Conservation (phyloP, 2,113 vertebrate species). For the Nesogale talazaci region DNA sequence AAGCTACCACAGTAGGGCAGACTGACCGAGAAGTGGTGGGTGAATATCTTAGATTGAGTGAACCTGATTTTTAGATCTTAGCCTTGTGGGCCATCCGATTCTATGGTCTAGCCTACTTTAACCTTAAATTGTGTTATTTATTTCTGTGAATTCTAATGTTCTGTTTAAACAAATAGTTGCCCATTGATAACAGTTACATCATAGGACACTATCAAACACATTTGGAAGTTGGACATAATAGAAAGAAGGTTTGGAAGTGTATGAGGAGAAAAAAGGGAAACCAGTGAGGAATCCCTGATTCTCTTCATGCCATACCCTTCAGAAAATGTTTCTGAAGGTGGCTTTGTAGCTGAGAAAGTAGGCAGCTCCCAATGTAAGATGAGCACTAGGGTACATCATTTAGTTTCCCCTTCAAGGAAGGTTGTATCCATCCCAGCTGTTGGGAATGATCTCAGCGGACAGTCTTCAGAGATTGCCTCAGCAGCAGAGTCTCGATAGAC, state of each 20-base stretch:
- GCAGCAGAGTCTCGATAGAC: background rate
- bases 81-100: background rate
- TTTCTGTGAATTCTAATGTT: background rate
- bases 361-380: background rate
- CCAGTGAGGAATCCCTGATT: background rate
- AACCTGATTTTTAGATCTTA: background rate
- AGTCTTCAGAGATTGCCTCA: background rate
- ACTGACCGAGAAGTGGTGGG: too few relatives aligned
- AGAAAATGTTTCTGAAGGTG: background rate
- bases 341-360: background rate
- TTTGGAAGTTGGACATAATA: background rate
- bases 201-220: background rate
- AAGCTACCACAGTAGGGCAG: too few relatives aligned
- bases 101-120: background rate
- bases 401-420: background rate
- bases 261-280: background rate
- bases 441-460: background rate
- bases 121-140: slow-evolving; percentile 30
- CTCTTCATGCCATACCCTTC: background rate
- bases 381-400: background rate
- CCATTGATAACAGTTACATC: background rate
- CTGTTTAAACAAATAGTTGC: background rate
- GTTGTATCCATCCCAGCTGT: background rate
- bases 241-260: background rate
- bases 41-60: background rate